phyloP scores from a whole-genome alignment of 2,888 invertebrate genomes.

The Tetranychus piercei region DNA sequence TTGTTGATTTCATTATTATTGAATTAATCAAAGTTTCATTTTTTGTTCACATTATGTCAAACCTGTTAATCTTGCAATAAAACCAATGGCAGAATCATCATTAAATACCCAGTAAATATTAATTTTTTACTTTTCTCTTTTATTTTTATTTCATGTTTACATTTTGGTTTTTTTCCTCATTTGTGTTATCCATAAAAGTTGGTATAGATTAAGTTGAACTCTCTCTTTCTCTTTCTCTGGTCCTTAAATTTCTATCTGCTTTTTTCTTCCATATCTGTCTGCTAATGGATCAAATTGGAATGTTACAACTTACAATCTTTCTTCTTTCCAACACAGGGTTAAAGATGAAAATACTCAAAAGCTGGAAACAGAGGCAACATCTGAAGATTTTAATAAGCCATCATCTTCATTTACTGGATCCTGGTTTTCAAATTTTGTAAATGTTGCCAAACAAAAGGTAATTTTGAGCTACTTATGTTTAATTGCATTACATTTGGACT shows the following conservation, averaged over 20 bases:
- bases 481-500: too few relatives aligned
- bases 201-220: too few relatives aligned
- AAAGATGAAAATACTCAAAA: background rate
- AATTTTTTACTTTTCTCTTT: background rate
- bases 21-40: background rate
- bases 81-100: background rate
- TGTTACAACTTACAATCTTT: background rate
- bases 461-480: background rate
- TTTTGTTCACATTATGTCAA: background rate
- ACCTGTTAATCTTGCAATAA: background rate
- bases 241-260: background rate
- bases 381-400: background rate
- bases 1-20: background rate
- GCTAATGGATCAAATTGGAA: too few relatives aligned
- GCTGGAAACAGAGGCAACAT: background rate
- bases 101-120: background rate
- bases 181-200: background rate
- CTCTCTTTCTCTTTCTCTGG: too few relatives aligned
- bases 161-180: background rate
- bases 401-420: background rate
- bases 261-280: background rate
- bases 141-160: background rate
- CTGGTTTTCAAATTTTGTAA: background rate
- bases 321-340: background rate
- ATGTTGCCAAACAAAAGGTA: conserved; percentile 1